Conservation (phyloP, 2,113 vertebrate genomes). For the Prunella himalayana region DNA sequence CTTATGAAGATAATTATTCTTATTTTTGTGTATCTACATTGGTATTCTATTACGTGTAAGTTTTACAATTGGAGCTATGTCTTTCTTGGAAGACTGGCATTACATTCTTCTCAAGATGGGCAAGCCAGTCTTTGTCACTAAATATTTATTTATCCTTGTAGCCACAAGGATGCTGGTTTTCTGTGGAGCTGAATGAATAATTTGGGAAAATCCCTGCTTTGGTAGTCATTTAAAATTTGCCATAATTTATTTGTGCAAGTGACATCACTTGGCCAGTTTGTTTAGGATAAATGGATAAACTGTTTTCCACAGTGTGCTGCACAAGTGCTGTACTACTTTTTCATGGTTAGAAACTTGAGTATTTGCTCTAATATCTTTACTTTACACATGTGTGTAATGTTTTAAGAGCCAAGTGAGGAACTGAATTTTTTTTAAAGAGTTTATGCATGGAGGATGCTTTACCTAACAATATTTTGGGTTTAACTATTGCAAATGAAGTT, state of each 20-base stretch:
- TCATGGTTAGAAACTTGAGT: background rate
- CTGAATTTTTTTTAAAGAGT: background rate
- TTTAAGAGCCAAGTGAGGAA: background rate
- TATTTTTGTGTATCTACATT: background rate
- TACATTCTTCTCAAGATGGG: background rate
- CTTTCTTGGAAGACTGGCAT: background rate
- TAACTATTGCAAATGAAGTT: background rate
- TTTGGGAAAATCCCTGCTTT: background rate
- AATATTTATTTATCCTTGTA: background rate
- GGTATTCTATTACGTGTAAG: background rate
- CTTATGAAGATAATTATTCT: background rate
- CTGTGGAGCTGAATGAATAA: background rate
- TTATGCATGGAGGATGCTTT: background rate
- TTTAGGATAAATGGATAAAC: background rate
- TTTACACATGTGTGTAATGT: accelerated
- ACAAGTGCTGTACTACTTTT: background rate
- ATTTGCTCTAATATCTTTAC: background rate
- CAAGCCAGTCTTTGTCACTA: background rate
- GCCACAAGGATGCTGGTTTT: background rate
- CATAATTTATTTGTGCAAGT: background rate
- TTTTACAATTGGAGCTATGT: background rate
- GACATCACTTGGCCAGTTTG: background rate
- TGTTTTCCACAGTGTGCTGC: background rate
- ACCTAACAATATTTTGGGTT: background rate
- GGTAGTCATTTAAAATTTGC: background rate